Percentiles rank a stretch among this genome's conserved stretches.
Evolutionary conservation across 2,797 vertebrate genomes (phyloP).

Genomic region (Chelonia mydas): DNA sequence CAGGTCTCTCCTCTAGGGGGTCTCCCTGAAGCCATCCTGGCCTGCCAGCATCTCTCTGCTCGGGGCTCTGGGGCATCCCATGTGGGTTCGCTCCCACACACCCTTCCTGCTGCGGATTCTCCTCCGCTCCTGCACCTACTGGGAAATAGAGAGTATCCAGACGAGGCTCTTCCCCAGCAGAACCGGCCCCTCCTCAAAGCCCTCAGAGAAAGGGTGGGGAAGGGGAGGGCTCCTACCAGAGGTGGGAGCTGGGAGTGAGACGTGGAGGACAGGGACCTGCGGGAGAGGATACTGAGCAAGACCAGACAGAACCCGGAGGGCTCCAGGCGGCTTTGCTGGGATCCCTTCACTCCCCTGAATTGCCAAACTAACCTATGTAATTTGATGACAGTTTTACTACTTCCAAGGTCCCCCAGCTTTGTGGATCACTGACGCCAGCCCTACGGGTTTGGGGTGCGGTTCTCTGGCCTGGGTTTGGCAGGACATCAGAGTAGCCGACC

Average conservation of each 20-base stretch:
- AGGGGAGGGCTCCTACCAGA: not conserved
- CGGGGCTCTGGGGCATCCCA: not conserved
- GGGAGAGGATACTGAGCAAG: no score
- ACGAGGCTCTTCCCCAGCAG: not conserved
- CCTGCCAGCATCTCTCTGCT: not conserved
- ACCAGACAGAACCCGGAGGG: no score
- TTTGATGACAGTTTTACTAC: no score
- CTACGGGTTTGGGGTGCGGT: accelerated
- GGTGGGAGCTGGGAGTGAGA: no score
- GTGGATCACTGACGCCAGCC: not conserved
- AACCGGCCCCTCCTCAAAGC: not conserved
- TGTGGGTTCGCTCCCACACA: not conserved
- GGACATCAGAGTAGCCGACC: not conserved
- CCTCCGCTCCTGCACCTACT: not conserved
- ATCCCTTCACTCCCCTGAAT: no score
- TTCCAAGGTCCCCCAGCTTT: no score
- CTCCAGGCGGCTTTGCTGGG: no score
- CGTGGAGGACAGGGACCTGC: not conserved
- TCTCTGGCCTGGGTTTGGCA: not conserved
- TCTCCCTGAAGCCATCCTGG: not conserved
- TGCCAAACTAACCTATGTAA: no score
- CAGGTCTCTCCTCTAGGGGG: not conserved
- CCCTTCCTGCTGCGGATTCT: not conserved
- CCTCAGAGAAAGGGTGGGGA: not conserved
- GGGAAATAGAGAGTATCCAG: not conserved